A percentile compares a stretch with the other conserved stretches of the same genome.
Evolutionary conservation across 2,113 vertebrate species (phyloP).

Genomic region (Corvus cornix): DNA sequence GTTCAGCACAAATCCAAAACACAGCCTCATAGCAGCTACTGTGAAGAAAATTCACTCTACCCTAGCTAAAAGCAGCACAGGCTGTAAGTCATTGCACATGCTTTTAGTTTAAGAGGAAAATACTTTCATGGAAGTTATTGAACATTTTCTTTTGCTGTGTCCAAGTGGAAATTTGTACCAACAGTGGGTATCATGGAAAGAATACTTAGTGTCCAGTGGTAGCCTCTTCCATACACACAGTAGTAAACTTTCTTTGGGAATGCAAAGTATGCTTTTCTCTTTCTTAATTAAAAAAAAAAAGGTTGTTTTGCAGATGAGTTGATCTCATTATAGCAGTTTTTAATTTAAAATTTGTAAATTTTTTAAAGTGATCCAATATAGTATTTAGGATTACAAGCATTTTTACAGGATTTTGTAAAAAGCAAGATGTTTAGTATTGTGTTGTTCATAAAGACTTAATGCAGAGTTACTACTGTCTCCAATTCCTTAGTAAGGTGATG

Average conservation of each 20-base stretch:
- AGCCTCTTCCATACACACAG: background rate
- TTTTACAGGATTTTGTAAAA: background rate
- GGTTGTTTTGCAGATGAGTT: background rate
- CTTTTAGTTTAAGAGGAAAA: background rate
- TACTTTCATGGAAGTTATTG: background rate
- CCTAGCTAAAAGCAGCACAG: background rate
- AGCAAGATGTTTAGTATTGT: background rate
- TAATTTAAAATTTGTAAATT: background rate
- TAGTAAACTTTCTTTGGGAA: background rate
- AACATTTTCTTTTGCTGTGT: background rate
- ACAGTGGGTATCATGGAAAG: background rate
- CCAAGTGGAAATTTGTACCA: background rate
- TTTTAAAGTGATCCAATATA: background rate
- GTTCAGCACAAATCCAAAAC: background rate
- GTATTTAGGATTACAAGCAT: background rate
- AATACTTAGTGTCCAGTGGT: background rate
- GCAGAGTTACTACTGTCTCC: background rate
- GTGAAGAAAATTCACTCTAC: background rate
- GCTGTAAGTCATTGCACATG: background rate
- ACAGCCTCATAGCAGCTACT: background rate
- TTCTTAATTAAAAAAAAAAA: background rate
- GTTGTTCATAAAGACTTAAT: background rate
- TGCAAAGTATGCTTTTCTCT: background rate
- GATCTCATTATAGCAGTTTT: background rate
- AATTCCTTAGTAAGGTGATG: background rate